Evolutionary conservation across 2,888 invertebrate genomes (phyloP).

Genomic region (Trissolcus brochymenae): DNA sequence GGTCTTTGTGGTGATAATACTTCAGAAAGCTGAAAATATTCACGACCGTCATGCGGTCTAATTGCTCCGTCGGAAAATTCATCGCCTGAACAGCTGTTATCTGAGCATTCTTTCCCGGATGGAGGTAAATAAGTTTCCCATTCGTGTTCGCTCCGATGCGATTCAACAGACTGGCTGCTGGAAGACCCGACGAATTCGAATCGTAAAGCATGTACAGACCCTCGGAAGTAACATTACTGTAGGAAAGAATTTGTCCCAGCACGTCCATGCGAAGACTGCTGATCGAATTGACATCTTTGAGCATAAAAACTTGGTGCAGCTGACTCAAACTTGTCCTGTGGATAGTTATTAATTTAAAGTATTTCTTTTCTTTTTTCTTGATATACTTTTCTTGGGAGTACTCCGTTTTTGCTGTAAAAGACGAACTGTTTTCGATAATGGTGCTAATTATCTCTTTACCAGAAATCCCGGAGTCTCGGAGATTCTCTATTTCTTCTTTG

Average conservation of each 20-base stretch:
- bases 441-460: constrained; percentile 91
- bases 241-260: constrained; percentile 90
- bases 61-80: constrained; percentile 85
- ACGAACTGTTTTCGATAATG: constrained; percentile 92
- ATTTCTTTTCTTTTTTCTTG: constrained; percentile 96
- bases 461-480: constrained; percentile 86
- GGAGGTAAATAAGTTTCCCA: constrained; percentile 85
- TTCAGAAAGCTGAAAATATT: constrained; percentile 87
- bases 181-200: constrained; percentile 90
- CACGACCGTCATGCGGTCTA: constrained; percentile 83
- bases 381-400: constrained; percentile 96
- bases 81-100: constrained; percentile 87
- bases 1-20: constrained; percentile 81
- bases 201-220: constrained; percentile 91
- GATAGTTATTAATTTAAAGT: constrained; percentile 89
- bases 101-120: constrained; percentile 88
- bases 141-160: constrained; percentile 82
- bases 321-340: constrained; percentile 88
- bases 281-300: constrained; percentile 85
- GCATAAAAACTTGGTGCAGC: constrained; percentile 90
- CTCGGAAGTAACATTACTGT: constrained; percentile 87
- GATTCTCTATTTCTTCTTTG: constrained; percentile 87
- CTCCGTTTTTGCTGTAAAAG: constrained; percentile 93
- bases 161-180: constrained; percentile 89
- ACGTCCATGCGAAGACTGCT: constrained; percentile 90